Percentiles rank a stretch among this genome's conserved stretches.
Evolutionary conservation across 1,140 invertebrate genomes (phyloP).

Genomic region (Papilio helenus): DNA sequence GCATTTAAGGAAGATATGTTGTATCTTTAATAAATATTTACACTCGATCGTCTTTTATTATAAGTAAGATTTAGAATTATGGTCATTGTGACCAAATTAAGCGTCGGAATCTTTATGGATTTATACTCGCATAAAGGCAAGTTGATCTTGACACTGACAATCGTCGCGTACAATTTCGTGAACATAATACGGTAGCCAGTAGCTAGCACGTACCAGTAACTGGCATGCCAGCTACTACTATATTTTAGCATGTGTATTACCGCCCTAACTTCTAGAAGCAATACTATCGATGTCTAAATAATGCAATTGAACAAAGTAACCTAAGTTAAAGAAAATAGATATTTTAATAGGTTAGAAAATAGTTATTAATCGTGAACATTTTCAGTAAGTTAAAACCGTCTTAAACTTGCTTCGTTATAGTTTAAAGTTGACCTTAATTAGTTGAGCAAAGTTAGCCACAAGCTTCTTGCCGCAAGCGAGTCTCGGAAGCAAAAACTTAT

Average conservation of each 20-base stretch:
- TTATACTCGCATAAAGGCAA: too few species aligned
- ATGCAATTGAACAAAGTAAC: background rate
- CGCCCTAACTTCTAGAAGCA: background rate
- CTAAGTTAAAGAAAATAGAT: background rate
- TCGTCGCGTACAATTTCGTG: too few species aligned
- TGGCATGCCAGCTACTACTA: too few species aligned
- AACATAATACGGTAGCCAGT: too few species aligned
- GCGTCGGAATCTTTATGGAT: too few species aligned
- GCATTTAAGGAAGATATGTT: background rate
- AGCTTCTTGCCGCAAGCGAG: background rate
- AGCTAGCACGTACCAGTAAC: too few species aligned
- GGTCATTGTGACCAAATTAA: too few species aligned
- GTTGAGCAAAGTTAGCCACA: constrained; percentile 9
- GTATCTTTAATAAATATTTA: background rate
- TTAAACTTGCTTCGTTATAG: constrained; percentile 22
- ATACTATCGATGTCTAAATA: background rate
- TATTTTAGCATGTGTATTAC: too few species aligned
- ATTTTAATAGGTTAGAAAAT: constrained; percentile 1
- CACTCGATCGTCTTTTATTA: too few species aligned
- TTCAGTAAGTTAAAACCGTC: background rate
- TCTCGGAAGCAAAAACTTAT: background rate
- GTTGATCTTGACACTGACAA: too few species aligned
- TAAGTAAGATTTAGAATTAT: too few species aligned
- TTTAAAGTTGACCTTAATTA: constrained; percentile 10
- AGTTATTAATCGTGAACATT: background rate